Evolutionary conservation across 1,140 invertebrate species (phyloP), one percentile per base, ranked within the genome.

Genomic region (Onthophagus taurus): DNA sequence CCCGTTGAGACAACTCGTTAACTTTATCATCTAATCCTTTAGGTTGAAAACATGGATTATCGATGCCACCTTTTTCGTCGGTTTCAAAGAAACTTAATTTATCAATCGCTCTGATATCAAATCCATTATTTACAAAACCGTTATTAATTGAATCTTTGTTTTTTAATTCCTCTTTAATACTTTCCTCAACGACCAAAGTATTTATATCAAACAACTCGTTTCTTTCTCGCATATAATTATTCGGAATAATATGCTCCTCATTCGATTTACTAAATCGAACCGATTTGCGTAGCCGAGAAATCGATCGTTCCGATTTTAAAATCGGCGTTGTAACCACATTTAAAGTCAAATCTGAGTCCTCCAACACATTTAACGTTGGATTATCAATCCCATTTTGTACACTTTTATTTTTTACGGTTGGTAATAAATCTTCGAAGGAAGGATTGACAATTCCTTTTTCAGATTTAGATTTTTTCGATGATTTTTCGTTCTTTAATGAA

Each of bases 311-410:
- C 24, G n/a, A 26, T 26, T 26, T 26, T 13, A 41, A 26, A 12
- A 41, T 17, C 3, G 38, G 38, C 5, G 38, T 29, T 11, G 12
- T 16, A 26, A 17, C 8, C 9, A 29, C 24, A 14, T 41, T 41
- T 2, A 29, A 26, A 16, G 23, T 41, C 1, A 41, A 7, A 14
- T 45, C 21, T 4, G 16, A 14, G 6, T 39, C 29, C 0, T 45
- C 41, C 23, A 46, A 38, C 37, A 51, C 26, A 39, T 48, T 49
- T 26, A 54, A 39, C n/a, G 48, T 48, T 18, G 52, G 52, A 47
- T 54, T 57, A 24, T 50, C 44, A 2, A 54, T 11, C 80, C 74
- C 24, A 77, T 24, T 37, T 17, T 34, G 17, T 8, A 21, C 36
- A 35, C 13, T 42, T 41, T 50, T 19, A 7, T 17, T n/a, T 42